These are phyloP conservation scores for Drosophila kurseongensis DNA, from an alignment of 1,140 invertebrate genomes.

Conservation along the genomic window DNA sequence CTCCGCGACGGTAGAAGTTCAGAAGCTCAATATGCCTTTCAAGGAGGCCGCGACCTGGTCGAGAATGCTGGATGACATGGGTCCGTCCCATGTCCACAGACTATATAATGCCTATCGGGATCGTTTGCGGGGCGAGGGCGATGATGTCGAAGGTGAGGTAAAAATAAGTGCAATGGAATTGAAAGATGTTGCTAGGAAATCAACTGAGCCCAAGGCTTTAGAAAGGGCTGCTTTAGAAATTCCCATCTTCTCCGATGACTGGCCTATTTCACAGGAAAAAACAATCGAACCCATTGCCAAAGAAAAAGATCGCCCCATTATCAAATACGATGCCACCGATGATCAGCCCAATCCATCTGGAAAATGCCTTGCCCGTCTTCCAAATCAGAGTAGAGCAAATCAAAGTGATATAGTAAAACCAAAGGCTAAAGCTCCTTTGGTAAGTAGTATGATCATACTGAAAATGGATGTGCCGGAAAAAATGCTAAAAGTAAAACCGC, in stretches of 20 bases:
- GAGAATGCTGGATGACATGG: neutral
- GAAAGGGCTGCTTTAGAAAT: no score
- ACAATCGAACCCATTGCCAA: neutral
- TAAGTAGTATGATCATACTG: slow-evolving; percentile 4
- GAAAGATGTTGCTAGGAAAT: neutral
- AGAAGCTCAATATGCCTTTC: slow-evolving; percentile 6
- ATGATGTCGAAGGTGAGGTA: neutral
- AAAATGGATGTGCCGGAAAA: slow-evolving; percentile 16
- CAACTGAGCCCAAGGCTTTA: no score
- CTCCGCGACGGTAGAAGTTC: neutral
- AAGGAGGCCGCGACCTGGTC: slow-evolving; percentile 5
- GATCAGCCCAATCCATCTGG: neutral
- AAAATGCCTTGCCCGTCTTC: neutral
- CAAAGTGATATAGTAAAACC: neutral
- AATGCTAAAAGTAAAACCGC: neutral
- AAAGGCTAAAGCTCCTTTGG: neutral
- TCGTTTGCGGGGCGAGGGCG: slow-evolving; percentile 6
- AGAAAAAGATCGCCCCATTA: neutral
- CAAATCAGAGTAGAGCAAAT: neutral
- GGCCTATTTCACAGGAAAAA: neutral
- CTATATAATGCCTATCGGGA: slow-evolving; percentile 52
- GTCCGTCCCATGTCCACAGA: slow-evolving; percentile 24
- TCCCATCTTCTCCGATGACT: no score
- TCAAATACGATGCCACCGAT: slow-evolving; percentile 12
- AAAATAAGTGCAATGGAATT: neutral